A percentile compares a stretch with the other conserved stretches of the same genome.
phyloP scores from a whole-genome alignment of 2,888 invertebrate genomes.

The Smittia aterrima region DNA sequence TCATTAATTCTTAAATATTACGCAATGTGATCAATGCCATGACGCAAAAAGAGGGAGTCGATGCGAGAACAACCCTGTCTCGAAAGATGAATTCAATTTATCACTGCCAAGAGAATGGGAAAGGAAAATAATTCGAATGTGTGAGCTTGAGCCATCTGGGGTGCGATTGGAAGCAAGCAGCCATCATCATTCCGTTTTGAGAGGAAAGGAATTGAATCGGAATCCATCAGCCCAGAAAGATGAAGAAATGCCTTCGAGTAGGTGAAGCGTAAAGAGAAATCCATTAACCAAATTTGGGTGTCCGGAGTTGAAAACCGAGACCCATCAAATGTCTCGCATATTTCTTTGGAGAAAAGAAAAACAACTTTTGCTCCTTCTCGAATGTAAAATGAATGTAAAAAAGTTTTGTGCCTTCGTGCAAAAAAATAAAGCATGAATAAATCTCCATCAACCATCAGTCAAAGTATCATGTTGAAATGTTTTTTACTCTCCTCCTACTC shows the following conservation, averaged over 20 bases:
- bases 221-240: constrained; percentile 7
- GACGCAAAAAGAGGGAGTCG: neutral
- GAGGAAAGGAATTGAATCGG: neutral
- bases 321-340: neutral
- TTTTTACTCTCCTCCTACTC: no score
- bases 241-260: constrained; percentile 18
- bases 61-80: neutral
- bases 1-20: constrained; percentile 16
- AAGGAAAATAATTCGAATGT: neutral
- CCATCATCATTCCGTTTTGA: neutral
- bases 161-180: neutral
- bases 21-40: constrained; percentile 24
- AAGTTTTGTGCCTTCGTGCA: neutral
- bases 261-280: constrained; percentile 11
- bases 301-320: neutral
- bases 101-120: neutral
- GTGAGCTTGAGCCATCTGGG: neutral
- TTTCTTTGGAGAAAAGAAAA: neutral
- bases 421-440: neutral
- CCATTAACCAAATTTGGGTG: constrained; percentile 11
- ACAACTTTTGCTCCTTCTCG: neutral
- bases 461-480: neutral
- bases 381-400: neutral
- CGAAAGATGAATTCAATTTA: constrained; percentile 11
- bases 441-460: neutral